phyloP scores from a whole-genome alignment of 1,140 invertebrate species.

The Chelonus insularis region DNA sequence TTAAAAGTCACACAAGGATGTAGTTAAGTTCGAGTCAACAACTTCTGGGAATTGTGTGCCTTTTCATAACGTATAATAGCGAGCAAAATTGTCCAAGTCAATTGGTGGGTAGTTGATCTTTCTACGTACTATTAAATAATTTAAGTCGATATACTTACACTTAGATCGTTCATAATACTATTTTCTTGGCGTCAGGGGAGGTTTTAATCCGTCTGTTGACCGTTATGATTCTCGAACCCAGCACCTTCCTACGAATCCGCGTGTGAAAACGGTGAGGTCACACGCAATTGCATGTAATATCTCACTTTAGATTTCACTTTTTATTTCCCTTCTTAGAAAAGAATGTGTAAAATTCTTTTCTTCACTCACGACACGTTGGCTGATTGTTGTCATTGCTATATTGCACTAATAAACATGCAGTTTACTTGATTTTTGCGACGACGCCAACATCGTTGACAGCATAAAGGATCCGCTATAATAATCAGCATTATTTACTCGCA shows the following conservation, averaged over 20 bases:
- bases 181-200: constrained; percentile 28
- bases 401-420: no score
- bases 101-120: constrained; percentile 3
- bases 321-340: constrained; percentile 23
- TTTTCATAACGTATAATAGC: constrained; percentile 10
- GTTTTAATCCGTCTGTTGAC: constrained; percentile 14
- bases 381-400: no score
- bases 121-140: not conserved
- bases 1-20: not conserved
- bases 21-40: not conserved
- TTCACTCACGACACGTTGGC: no score
- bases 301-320: constrained; percentile 13
- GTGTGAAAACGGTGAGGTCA: constrained; percentile 34
- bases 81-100: constrained; percentile 5
- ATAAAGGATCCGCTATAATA: no score
- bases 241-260: not conserved
- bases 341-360: no score
- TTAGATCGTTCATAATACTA: constrained; percentile 53
- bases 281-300: constrained; percentile 23
- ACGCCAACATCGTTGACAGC: no score
- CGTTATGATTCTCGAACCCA: constrained; percentile 8
- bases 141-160: constrained; percentile 44
- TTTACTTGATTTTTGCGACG: no score
- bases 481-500: no score
- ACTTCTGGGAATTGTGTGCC: not conserved